Base-by-base conservation (phyloP, 1,140 invertebrate genomes). In the Nasonia longicornis region DNA sequence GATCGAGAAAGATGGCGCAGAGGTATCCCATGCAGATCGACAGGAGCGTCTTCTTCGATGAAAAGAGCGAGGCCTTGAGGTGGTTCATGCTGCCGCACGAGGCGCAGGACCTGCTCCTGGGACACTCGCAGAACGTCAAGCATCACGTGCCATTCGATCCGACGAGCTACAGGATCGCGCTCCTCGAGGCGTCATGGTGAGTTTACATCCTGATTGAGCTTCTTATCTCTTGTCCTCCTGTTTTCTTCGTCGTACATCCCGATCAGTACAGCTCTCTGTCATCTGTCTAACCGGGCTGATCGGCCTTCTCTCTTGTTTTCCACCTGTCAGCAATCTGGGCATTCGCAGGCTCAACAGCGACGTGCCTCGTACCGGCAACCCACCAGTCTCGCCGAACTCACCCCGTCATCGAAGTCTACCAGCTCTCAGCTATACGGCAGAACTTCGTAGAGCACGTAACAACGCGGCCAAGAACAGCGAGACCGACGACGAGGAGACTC, bases 81-180 rank as follows among this genome's bases (percentile, higher is more conserved):
- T 98, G 96, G 96, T 98, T 97, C 88, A 94, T 97, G 92, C 89
- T 97, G 69, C 94, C 95, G 0, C 93, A 93, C 84, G 95, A 95
- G 88, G 95, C 95, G 3, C 95, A 95, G 87, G 94, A 95, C 84
- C 90, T 95, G 6, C 86, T 95, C 0, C 90, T 95, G 0, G 94
- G 94, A 22, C 93, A 94, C 84, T 95, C 94, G 20, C 93, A 93
- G 69, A 95, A 95, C 84, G 94, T 95, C 0, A 95, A 95, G 88
- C 94, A 95, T 83, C 92, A 93, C 79, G 93, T 95, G 75, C 95
- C 95, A 80, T 95, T 96, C 88, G 93, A 94, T 87, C 95, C 95
- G 1, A 82, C 86, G 20, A 80, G 84, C 29, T 89, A 89, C 83
- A 84, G 72, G 48, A 48, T 83, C 22, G 66, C 82, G 3, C 48